Conservation (phyloP, 2,113 vertebrate species). For the Vulpes vulpes region DNA sequence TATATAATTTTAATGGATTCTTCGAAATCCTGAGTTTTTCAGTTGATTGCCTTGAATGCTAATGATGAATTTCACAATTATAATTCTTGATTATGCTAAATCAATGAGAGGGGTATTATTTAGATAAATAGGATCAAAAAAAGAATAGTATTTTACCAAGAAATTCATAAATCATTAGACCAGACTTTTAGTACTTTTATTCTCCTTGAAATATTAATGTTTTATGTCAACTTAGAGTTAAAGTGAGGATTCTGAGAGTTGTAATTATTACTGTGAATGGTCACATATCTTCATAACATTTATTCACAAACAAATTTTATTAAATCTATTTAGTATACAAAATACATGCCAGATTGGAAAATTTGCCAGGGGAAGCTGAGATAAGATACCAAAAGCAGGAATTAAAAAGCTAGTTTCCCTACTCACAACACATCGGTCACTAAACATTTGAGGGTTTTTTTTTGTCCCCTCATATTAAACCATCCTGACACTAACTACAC, state of each 20-base stretch:
- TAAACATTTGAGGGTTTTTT: background rate
- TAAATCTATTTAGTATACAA: background rate
- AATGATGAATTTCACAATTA: background rate
- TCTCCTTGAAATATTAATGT: constrained; percentile 59
- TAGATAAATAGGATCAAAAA: background rate
- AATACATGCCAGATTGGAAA: constrained; percentile 25
- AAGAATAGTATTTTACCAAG: background rate
- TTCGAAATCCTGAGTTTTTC: constrained; percentile 7
- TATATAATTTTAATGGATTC: background rate
- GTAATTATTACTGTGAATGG: background rate
- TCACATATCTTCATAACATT: constrained; percentile 7
- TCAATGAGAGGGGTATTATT: background rate
- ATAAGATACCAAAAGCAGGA: background rate
- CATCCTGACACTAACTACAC: background rate
- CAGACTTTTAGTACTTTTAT: constrained; percentile 25
- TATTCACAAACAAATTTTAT: constrained; percentile 10
- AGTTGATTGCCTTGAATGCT: background rate
- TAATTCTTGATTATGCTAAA: background rate
- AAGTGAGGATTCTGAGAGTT: constrained; percentile 5
- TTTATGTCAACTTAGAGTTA: background rate
- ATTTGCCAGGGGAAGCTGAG: background rate
- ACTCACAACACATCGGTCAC: background rate
- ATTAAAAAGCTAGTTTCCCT: background rate
- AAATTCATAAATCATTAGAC: constrained; percentile 9
- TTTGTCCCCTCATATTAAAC: background rate